Evolutionary conservation across 2,888 invertebrate species (phyloP), one percentile per base, ranked within the genome.

Genomic region (Rhynchonema sp.): DNA sequence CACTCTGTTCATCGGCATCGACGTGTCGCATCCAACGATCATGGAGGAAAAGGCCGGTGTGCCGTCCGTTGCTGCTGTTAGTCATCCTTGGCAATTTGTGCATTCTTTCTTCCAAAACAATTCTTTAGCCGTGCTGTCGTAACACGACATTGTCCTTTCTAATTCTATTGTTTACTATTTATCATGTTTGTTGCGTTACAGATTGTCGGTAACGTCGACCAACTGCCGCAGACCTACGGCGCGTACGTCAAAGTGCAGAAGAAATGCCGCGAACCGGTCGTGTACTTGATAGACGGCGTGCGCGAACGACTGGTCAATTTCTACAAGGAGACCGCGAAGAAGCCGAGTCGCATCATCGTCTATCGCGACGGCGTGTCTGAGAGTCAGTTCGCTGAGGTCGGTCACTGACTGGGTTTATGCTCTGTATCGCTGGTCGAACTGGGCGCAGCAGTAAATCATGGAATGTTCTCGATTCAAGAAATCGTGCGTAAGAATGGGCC

Each of bases 11-110:
- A 79, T 88, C 46, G 91, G 91, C 0, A 89, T 89, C 9, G 91
- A 91, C 75, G 90, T 91, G 6, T 89, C 90, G 0, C 91, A 91
- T 77, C 89, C 91, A 0, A 82, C 86, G 1, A 86, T 87, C 0
- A 85, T 85, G 62, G 81, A 84, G 74, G 79, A 73, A 3, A 64
- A 66, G 25, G 61, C 63, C 64, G 66, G 66, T 58, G 70, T 76
- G 62, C 80, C 81, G 0, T 81, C 81, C 0, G 77, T 82, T 60
- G 81, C 81, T 13, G 81, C 81, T n/a, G 78, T 55, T 30, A 20
- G 30, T 55, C 1, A 9, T 23, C 54, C 1, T 26, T 9, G 9
- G 22, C 9, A 17, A 38, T 38, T 38, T 38, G 17, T 38, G 38
- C 38, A 38, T 13, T 13, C 6, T 17, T 17, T 38, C 38, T 17